Conservation (phyloP, 2,113 vertebrate genomes). For the Geococcyx californianus region DNA sequence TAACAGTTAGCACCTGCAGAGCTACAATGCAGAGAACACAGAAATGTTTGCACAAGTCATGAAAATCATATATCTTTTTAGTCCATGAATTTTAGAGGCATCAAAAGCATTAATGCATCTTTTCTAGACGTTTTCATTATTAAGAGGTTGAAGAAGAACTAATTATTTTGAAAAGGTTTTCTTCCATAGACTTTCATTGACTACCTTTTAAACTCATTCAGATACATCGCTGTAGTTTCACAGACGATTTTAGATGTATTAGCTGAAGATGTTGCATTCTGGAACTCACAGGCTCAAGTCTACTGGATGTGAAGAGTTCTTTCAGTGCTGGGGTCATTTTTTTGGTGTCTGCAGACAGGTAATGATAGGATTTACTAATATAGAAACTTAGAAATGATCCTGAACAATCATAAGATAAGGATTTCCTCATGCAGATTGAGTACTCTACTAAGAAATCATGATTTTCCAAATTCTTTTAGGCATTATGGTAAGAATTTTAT, state of each 20-base stretch:
- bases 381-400: not conserved
- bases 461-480: slow-evolving; percentile 10
- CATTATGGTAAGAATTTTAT: not conserved
- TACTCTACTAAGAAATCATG: not conserved
- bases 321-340: not conserved
- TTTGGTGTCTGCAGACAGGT: not conserved
- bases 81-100: not conserved
- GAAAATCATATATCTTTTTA: not conserved
- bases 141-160: not conserved
- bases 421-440: not conserved
- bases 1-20: not conserved
- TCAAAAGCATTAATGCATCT: not conserved
- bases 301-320: not conserved
- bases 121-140: not conserved
- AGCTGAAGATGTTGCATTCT: not conserved
- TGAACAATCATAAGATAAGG: not conserved
- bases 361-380: not conserved
- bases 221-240: not conserved
- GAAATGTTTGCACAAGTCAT: not conserved
- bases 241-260: not conserved
- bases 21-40: not conserved
- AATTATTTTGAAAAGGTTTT: not conserved
- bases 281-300: not conserved
- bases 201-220: not conserved
- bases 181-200: not conserved